Evolutionary conservation across 2,888 invertebrate genomes (phyloP).

Genomic region (Agonum fuliginosum): DNA sequence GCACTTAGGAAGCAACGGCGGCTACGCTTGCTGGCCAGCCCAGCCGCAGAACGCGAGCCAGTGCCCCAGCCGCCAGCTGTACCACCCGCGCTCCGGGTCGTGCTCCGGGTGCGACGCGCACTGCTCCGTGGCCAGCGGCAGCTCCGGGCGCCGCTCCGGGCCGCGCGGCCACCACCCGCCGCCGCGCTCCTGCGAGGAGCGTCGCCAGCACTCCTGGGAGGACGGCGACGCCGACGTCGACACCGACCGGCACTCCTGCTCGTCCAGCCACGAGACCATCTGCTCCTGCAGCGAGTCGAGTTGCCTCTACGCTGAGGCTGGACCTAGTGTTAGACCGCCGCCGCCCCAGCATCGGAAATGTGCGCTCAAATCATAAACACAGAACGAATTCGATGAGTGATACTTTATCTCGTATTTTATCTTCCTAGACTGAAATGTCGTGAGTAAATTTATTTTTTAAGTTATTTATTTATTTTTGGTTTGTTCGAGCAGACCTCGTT

Average conservation of each 20-base stretch:
- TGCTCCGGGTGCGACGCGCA: conserved; percentile 71
- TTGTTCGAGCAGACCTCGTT: conserved; percentile 1
- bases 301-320: conserved; percentile 78
- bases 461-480: conserved; percentile 44
- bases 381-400: conserved; percentile 3
- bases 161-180: conserved; percentile 68
- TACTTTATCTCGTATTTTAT: conserved; percentile 10
- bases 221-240: conserved; percentile 73
- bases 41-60: conserved; percentile 68
- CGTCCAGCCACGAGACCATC: conserved; percentile 75
- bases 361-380: not conserved
- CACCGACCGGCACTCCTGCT: conserved; percentile 73
- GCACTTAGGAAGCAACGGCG: conserved; percentile 63
- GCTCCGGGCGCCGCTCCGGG: conserved; percentile 69
- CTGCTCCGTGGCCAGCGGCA: conserved; percentile 70
- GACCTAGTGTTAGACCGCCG: conserved; percentile 68
- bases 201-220: conserved; percentile 68
- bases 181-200: conserved; percentile 66
- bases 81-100: conserved; percentile 67
- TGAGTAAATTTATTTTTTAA: conserved; percentile 19
- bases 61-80: conserved; percentile 63
- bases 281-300: conserved; percentile 80
- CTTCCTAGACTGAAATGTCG: not conserved
- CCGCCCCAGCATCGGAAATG: conserved; percentile 64
- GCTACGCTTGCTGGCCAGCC: conserved; percentile 71